phyloP scores from a whole-genome alignment of 1,140 invertebrate species.

The Pseudomyrmex concolor region DNA sequence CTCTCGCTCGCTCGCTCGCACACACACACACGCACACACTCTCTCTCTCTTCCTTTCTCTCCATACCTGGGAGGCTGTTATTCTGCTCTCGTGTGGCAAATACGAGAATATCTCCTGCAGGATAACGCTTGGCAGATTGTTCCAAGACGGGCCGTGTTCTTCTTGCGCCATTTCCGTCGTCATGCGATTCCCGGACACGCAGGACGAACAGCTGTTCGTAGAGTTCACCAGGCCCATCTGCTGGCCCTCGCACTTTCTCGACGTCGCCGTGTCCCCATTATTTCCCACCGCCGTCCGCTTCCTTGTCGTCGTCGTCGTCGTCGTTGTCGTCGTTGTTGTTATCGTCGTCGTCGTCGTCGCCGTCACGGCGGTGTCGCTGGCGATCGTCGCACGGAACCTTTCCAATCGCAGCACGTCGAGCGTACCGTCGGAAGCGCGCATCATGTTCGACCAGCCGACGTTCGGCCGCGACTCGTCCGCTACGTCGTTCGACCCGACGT shows the following conservation, averaged over 20 bases:
- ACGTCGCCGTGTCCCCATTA: slow-evolving; percentile 40
- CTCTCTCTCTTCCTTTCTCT: not conserved
- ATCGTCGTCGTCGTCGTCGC: not conserved
- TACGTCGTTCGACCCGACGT: slow-evolving; percentile 30
- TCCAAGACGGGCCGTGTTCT: slow-evolving; percentile 82
- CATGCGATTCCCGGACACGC: slow-evolving; percentile 64
- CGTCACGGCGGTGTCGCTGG: slow-evolving; percentile 42
- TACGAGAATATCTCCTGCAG: slow-evolving; percentile 88
- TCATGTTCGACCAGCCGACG: slow-evolving; percentile 58
- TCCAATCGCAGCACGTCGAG: slow-evolving; percentile 39
- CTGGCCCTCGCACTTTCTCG: slow-evolving; percentile 73
- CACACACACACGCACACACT: not conserved
- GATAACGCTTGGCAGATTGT: slow-evolving; percentile 87
- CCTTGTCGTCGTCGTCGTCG: slow-evolving; percentile 58
- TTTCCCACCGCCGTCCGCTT: not conserved
- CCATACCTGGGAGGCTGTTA: slow-evolving; percentile 86
- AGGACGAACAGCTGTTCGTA: slow-evolving; percentile 80
- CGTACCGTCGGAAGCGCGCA: slow-evolving; percentile 57
- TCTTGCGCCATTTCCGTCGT: slow-evolving; percentile 75
- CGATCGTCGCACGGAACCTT: slow-evolving; percentile 32
- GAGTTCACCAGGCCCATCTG: slow-evolving; percentile 70
- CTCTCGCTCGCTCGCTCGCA: no score
- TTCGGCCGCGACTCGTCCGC: slow-evolving; percentile 37
- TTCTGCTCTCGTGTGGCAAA: slow-evolving; percentile 85
- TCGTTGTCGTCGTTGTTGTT: slow-evolving; percentile 11